Base-by-base conservation (phyloP, 2,113 vertebrate species). In the Buteo buteo region DNA sequence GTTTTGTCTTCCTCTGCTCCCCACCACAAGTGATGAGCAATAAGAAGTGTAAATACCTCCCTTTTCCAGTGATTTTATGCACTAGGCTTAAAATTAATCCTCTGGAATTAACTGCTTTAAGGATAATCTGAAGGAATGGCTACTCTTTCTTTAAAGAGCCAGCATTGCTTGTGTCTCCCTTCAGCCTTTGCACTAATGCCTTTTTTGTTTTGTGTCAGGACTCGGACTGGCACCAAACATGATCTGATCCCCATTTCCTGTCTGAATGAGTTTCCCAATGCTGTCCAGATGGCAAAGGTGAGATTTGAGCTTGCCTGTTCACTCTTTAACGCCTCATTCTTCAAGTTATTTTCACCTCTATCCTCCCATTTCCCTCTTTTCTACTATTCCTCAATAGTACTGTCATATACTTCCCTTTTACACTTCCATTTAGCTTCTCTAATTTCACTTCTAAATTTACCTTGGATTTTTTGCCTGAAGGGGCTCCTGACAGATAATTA, bases 231-330 rank as follows among this genome's bases (percentile, higher is more conserved):
- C 83, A 99, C 99, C 66, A 98, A 98, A 94, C 98, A 99, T 90
- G 99, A 98, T 76, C 95, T 98, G 79, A 96, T 99, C 98, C 97
- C 98, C 90, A 77, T 88, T 97, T 97, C 98, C 92, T 87, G 98
- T 98, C 93, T 99, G 98, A 96, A 97, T 96, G 85, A 98, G 71
- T 98, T 99, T 94, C 99, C 99, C 21, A 98, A 98, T 88, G 98
- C 98, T 76, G 98, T 99, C 40, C 98, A 99, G 92, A 98, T 99
- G 97, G 98, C 99, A 65, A 99, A 99, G 98, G 99, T 99, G 98
- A 91, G 86, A 85, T 90, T 69, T 1, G 3, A 55, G n/a, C 38
- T 88, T 88, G 34, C 18, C 45, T 83, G 8, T 52, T 83, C 8
- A 2, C 40, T 80, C 32, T 69, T 54, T 54, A 64, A 16, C 20